These are phyloP conservation scores for Tiliacea aurago DNA, from an alignment of 2,888 invertebrate species.

Conservation along the genomic window DNA sequence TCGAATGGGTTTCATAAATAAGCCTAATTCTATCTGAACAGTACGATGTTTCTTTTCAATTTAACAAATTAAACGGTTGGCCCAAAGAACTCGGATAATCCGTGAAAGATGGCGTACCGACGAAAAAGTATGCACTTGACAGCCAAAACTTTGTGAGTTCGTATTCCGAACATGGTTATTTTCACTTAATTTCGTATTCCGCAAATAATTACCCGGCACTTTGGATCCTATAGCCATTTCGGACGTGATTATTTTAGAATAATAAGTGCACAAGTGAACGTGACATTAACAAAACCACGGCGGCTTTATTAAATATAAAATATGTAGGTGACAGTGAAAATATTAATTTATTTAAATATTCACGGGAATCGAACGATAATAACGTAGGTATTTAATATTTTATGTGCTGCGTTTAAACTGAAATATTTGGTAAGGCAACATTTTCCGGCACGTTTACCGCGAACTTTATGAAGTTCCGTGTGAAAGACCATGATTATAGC, in stretches of 20 bases:
- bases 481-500: constrained; percentile 56
- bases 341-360: constrained; percentile 50
- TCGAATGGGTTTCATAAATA: constrained; percentile 87
- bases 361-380: constrained; percentile 48
- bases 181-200: constrained; percentile 56
- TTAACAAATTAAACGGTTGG: constrained; percentile 86
- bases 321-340: constrained; percentile 38
- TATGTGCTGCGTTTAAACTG: constrained; percentile 51
- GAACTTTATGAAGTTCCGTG: constrained; percentile 51
- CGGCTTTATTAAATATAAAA: constrained; percentile 40
- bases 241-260: constrained; percentile 61
- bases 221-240: constrained; percentile 43
- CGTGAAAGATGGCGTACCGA: constrained; percentile 55
- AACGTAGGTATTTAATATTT: constrained; percentile 51
- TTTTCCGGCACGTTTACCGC: constrained; percentile 60
- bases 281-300: constrained; percentile 42
- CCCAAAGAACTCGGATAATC: constrained; percentile 70
- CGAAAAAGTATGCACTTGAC: constrained; percentile 51
- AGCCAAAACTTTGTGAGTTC: constrained; percentile 36
- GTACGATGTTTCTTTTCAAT: constrained; percentile 89
- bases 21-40: constrained; percentile 87
- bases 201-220: constrained; percentile 56
- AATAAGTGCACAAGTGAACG: constrained; percentile 40
- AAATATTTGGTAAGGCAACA: constrained; percentile 59
- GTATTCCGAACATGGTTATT: constrained; percentile 53